Evolutionary conservation across 1,140 invertebrate species (phyloP), one percentile per base, ranked within the genome.

Genomic region (Anastrepha ludens): DNA sequence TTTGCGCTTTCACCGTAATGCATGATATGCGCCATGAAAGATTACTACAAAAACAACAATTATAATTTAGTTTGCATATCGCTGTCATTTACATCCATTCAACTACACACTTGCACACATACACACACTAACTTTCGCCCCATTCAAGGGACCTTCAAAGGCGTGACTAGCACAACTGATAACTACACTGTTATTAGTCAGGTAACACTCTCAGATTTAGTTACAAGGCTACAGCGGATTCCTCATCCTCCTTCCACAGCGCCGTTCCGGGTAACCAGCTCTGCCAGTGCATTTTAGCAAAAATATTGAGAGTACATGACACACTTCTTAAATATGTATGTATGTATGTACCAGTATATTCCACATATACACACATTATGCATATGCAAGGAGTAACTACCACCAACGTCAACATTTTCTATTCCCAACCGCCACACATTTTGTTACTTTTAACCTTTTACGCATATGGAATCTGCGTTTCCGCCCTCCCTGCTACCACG

Each of bases 111-210:
- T 29, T 29, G 29, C 65, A 64, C 60, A 62, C 60, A n/a, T 7
- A 64, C n/a, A 41, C 20, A 67, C 13, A 17, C 70, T 7, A 74
- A 39, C n/a, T 3, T 50, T 74, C 13, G 44, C 44, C 17, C 70
- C 44, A 74, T 47, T n/a, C 13, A n/a, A 41, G 70, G 44, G 5
- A 47, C 39, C 47, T n/a, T 17, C 70, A 74, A 74, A 50, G 70
- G 70, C 70, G 70, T 74, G 70, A 74, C 70, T 74, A n/a, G 70
- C 8, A 74, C 39, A 47, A 47, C 41, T 74, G 70, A 50, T 74
- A 50, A 41, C n/a, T 74, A 74, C 70, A 74, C 70, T 44, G 70
- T 74, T 50, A 74, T 74, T 74, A 74, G 70, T 47, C 44, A 17
- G 39, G 9, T 15, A n/a, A 47, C 17, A 74, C 41, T 7, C 15